Evolutionary conservation across 2,113 vertebrate species (phyloP), one percentile per base, ranked within the genome.

Genomic region (Corynorhinus townsendii): DNA sequence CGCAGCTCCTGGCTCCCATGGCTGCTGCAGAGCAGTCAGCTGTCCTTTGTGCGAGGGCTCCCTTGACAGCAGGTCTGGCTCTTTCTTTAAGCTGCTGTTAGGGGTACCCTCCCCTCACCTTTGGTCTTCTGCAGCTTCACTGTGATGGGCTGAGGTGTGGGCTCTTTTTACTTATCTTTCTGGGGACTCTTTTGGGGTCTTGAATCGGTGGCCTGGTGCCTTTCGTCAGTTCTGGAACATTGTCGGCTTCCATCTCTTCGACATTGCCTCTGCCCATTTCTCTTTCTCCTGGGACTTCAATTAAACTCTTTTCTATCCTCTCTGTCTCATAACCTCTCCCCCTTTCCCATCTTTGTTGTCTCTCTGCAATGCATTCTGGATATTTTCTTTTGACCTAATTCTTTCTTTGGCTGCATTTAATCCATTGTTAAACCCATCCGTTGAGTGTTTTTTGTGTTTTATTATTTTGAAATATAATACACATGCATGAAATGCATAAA

Each of bases 351-450:
- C 64, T 72, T 52, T 76, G 30, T 82, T 26, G 54, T 84, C n/a
- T 86, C 45, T 69, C 26, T 45, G 19, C 35, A 71, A n/a, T 45
- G 7, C 52, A 47, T 68, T 66, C 54, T 66, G 28, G 45, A 22
- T 62, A 38, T 73, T 85, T 95, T 56, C 93, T 72, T 96, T 91
- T 82, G 87, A 68, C 40, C 68, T 40, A 91, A 24, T 94, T 93
- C 30, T 95, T 80, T 52, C 95, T 96, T 82, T 90, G 82, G 26
- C 52, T 82, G 33, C 28, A 11, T 94, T 73, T 62, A 84, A 71
- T 84, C 56, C n/a, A 43, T 69, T 84, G 72, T 90, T 62, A 75
- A 28, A 76, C 19, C 6, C 66, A 75, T 40, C 49, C 20, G 5
- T 24, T 64, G 64, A 69, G 10, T n/a, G 22, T 38, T 69, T 86